Evolutionary conservation across 37 sponge, comb jelly and placozoan species (phyloP).

Genomic region (Eunapius fragilis): DNA sequence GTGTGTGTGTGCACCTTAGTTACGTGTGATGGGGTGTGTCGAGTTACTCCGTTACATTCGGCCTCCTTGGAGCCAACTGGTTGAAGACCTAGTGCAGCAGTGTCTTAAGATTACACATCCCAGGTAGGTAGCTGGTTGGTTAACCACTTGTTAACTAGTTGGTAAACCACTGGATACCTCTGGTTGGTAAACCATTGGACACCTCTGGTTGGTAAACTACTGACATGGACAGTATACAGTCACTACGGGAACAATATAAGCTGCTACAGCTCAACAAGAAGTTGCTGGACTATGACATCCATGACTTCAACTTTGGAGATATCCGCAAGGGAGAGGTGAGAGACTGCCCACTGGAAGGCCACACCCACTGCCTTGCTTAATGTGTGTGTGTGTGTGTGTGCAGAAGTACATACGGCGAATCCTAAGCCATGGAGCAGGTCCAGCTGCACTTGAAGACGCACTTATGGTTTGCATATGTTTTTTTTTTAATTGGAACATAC

Average conservation of each 20-base stretch:
- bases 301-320: constrained; percentile 55
- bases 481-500: not conserved
- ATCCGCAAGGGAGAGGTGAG: constrained; percentile 29
- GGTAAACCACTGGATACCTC: too few relatives aligned
- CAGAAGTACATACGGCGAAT: constrained; percentile 45
- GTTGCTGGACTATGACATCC: constrained; percentile 58
- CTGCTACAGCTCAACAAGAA: constrained; percentile 57
- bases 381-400: constrained; percentile 26
- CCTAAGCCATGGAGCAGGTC: not conserved
- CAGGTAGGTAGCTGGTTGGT: not conserved
- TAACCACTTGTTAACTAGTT: not conserved
- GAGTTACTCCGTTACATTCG: constrained; percentile 43
- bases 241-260: constrained; percentile 49
- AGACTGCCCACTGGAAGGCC: not conserved
- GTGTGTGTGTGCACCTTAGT: constrained; percentile 7
- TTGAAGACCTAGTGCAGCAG: constrained; percentile 59
- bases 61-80: constrained; percentile 54
- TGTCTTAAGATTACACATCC: constrained; percentile 33
- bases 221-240: not conserved
- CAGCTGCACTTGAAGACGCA: constrained; percentile 30
- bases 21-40: constrained; percentile 36
- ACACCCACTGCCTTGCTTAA: not conserved
- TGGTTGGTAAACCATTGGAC: not conserved
- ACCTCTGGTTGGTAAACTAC: not conserved
- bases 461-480: constrained; percentile 17